Evolutionary conservation across 23 tunicate genomes (phyloP), one percentile per base, ranked within the genome.

Genomic region (Styela clava): DNA sequence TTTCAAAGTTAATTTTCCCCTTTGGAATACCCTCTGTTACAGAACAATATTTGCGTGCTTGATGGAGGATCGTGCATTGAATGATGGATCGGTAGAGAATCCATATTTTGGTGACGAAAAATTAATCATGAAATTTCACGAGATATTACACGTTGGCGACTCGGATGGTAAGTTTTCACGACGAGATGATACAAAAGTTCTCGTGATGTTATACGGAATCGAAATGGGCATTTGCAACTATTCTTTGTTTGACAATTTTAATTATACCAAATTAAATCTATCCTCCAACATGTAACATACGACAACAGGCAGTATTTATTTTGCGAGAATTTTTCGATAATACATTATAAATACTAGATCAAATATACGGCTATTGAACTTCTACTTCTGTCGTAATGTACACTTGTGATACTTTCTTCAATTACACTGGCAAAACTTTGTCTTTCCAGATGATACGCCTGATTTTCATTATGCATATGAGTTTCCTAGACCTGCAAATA

Each of bases 31-130:
- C 27, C 30, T 16, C 27, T 68, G 12, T 44, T 44, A 12, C 62
- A 91, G 97, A 0, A 78, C 88, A 24, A 63, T 83, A 26, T 86
- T 73, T 34, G 88, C 79, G 3, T 91, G 97, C 78, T 86, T 87
- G 63, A 36, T 91, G 73, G 83, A 79, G 31, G 97, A 91, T 61
- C 79, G 30, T 2, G 34, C 69, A 7, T 24, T 83, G 31, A 91
- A 91, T 35, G 83, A 86, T 16, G 97, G 97, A 26, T 37, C 74
- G 1, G 63, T 33, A 56, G 74, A 24, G 22, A 25, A 72, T 5
- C 97, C 97, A 18, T 86, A 79, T 64, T 91, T 83, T 79, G 97
- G 97, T 3, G 64, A 25, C 24, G 79, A 79, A 63, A 29, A 63
- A 21, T 78, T 91, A 51, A 84, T 91, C 34, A 33, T 25, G 36